Evolutionary conservation across 1,140 invertebrate species (phyloP), one percentile per base, ranked within the genome.

Genomic region (Homalodisca vitripennis): DNA sequence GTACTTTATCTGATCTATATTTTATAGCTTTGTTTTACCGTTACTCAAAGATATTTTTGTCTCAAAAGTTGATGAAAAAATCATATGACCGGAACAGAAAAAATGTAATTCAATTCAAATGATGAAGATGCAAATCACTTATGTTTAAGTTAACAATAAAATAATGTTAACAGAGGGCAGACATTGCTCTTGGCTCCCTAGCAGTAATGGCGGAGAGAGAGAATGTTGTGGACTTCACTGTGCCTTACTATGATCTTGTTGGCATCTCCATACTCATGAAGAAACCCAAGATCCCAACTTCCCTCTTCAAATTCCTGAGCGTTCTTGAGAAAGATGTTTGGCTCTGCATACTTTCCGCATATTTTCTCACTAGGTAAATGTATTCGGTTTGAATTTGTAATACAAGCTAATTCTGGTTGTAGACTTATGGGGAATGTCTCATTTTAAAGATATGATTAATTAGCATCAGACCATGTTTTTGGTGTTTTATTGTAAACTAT

Each of bases 241-340:
- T 97, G 0, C 94, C 95, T 0, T 97, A 95, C 77, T 98, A 98
- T 77, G 96, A 98, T 81, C 82, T 97, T 32, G 95, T 98, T 0
- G 95, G 96, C 0, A 93, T 97, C 24, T 94, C 92, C 0, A 97
- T 98, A 73, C 82, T 98, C 73, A 95, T 95, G 90, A 89, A 89
- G 74, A 87, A 92, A 74, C 88, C 91, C 0, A 88, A 89, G 73
- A 84, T 85, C 0, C 87, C 88, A 30, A 95, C 92, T 6, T 97
- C 94, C 0, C 83, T 98, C 3, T 98, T 98, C 80, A 98, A 98
- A 82, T 99, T 99, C 78, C 85, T 99, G 26, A 97, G 94, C 0
- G 97, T 99, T 3, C 81, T 99, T 66, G 97, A 99, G 79, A 91
- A 91, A 70, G 91, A 95, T 73, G 97, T 99, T 0, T 99, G 97